Conservation (phyloP, 2,113 vertebrate species). For the Onychostruthus taczanowskii region DNA sequence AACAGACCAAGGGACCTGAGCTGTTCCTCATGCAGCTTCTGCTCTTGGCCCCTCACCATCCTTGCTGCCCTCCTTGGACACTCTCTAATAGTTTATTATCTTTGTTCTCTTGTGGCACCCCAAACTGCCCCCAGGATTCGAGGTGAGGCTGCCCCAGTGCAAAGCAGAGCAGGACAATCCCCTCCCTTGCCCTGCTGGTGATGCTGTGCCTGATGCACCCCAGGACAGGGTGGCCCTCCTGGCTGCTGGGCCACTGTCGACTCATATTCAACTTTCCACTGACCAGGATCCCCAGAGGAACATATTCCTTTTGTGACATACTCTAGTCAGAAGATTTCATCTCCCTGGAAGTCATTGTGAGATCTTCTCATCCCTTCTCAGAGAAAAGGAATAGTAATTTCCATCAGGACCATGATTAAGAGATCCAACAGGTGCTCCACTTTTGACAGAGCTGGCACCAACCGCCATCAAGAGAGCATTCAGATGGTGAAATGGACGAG, state of each 20-base stretch:
- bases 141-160: accelerated
- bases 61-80: background rate
- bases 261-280: background rate
- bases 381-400: background rate
- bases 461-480: background rate
- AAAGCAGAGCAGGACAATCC: background rate
- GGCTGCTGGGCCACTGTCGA: background rate
- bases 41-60: background rate
- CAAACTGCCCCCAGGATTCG: accelerated
- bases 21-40: accelerated
- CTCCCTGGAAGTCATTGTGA: background rate
- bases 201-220: background rate
- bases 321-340: background rate
- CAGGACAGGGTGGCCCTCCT: background rate
- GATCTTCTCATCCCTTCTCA: background rate
- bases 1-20: background rate
- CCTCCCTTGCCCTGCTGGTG: accelerated
- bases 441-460: background rate
- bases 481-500: background rate
- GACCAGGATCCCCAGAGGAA: background rate
- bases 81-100: background rate
- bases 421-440: background rate
- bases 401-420: background rate
- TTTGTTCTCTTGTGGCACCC: background rate
- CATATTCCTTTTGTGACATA: background rate